Base-by-base conservation (phyloP, 2,113 vertebrate genomes). In the Aphelocoma coerulescens region DNA sequence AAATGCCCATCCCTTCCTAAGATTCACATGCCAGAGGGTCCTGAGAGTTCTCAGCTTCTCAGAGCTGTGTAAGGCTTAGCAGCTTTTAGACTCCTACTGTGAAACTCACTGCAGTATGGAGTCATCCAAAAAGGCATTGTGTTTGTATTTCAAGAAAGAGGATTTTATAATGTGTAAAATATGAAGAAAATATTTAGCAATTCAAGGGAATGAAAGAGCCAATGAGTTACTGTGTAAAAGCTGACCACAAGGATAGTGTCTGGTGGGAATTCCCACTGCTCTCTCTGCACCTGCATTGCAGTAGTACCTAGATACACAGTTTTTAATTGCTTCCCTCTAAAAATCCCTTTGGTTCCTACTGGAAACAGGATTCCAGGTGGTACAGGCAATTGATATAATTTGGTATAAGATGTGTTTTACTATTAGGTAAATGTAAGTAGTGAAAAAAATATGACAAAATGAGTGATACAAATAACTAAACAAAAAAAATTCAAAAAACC, bases 261-360 rank as follows among this genome's bases (percentile, higher is more conserved):
- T 88, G 59, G 65, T 84, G 82, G 88, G 61, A 77, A 91, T 93
- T 90, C 73, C 37, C 65, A 32, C 65, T 94, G 61, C 72, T 84
- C 35, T 89, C 43, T 71, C 85, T 84, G 79, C 80, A 96, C 72
- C 88, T 96, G 91, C 93, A 91, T 85, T 95, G 96, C 91, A 87
- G 91, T 85, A 76, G 10, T 81, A 81, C 52, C 54, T 93, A 86
- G 30, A 37, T 27, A 30, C 19, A 43, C 10, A 41, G 35, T 72
- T 85, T 86, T 68, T 72, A 84, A 85, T 91, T 91, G 77, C 69
- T 86, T 91, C 75, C 48, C 30, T 96, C n/a, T 84, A 44, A 93
- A 84, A 95, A 52, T 54, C 68, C 8, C 44, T 81, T 71, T 51
- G 44, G 58, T 75, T 61, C 54, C 49, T 93, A 7, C 37, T 3